Percentiles rank a stretch among this genome's conserved stretches.
Evolutionary conservation across 2,113 vertebrate genomes (phyloP).

Genomic region (Geococcyx californianus): DNA sequence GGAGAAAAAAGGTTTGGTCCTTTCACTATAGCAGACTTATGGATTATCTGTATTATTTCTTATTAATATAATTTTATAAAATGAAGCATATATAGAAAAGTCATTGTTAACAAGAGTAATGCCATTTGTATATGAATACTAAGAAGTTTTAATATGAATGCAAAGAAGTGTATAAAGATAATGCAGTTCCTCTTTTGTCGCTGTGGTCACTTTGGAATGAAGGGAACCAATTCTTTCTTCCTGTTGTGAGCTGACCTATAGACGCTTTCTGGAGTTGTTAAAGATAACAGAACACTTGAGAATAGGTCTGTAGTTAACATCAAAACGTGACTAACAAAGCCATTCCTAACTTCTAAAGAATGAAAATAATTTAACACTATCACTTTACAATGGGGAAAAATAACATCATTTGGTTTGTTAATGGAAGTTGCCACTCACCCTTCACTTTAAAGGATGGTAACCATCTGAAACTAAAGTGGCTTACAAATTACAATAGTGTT

Average conservation of each 20-base stretch:
- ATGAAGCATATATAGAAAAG: background rate
- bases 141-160: background rate
- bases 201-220: background rate
- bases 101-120: background rate
- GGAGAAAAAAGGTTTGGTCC: slow-evolving; percentile 81
- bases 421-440: background rate
- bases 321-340: background rate
- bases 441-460: background rate
- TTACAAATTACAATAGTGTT: background rate
- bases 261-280: background rate
- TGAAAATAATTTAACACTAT: background rate
- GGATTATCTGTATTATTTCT: too few species aligned
- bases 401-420: background rate
- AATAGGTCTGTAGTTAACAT: background rate
- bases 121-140: background rate
- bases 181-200: background rate
- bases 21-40: background rate
- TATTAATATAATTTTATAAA: too few species aligned
- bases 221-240: background rate
- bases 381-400: background rate
- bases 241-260: background rate
- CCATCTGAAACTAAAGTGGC: background rate
- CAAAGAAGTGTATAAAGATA: background rate
- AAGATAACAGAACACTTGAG: background rate
- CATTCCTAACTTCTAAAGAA: background rate